These are phyloP conservation scores for Saccostrea echinata DNA, from an alignment of 1,140 invertebrate genomes.

Conservation along the genomic window DNA sequence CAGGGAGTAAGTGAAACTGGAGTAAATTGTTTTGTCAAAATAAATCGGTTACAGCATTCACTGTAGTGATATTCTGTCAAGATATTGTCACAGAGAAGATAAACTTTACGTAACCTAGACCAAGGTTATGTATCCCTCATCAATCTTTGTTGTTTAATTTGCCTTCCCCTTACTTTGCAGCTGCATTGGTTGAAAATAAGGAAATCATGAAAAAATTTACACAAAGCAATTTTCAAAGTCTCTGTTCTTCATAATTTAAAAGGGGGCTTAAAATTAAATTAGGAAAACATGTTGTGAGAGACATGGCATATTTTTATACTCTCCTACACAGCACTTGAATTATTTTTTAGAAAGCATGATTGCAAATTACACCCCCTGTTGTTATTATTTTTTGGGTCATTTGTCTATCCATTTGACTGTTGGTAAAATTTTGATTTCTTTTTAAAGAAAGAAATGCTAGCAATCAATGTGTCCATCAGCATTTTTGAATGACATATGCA, in stretches of 20 bases:
- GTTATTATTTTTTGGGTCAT: too few species aligned
- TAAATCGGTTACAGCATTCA: background rate
- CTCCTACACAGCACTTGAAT: background rate
- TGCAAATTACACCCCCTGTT: too few species aligned
- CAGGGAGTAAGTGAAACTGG: background rate
- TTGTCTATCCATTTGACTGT: too few species aligned
- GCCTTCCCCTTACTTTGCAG: background rate
- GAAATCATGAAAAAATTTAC: background rate
- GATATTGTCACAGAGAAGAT: conserved; percentile 7
- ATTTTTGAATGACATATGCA: too few species aligned
- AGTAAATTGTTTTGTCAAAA: background rate
- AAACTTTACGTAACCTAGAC: background rate
- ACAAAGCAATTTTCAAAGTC: background rate
- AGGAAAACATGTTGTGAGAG: background rate
- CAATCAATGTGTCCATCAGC: too few species aligned
- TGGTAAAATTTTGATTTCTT: too few species aligned
- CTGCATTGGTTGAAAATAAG: background rate
- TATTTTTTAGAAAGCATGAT: too few species aligned
- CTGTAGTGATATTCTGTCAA: background rate
- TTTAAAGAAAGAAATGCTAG: too few species aligned
- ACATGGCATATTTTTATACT: background rate
- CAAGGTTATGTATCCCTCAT: background rate
- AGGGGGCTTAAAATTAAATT: background rate
- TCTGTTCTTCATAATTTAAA: background rate
- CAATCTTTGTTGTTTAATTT: background rate